phyloP scores from a whole-genome alignment of 1,140 invertebrate genomes.

The Scaptomyza graminum region DNA sequence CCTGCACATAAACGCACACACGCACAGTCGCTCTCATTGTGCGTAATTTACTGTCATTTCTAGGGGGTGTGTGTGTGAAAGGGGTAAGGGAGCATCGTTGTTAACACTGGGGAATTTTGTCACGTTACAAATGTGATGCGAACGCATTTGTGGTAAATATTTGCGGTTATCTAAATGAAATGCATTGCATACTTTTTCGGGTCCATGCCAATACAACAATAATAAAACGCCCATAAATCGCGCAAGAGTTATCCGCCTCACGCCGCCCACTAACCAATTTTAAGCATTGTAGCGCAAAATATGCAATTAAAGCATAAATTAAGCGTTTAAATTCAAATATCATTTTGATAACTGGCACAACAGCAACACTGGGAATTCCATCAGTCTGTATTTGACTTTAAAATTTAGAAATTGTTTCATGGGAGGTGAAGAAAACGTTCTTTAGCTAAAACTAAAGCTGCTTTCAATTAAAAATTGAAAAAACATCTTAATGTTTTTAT shows the following conservation, averaged over 20 bases:
- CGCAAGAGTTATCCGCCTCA: background rate
- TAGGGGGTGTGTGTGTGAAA: background rate
- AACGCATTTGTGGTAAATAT: slow-evolving; percentile 75
- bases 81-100: background rate
- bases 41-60: slow-evolving; percentile 34
- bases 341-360: slow-evolving; percentile 25
- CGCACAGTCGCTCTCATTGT: background rate
- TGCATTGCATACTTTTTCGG: slow-evolving; percentile 61
- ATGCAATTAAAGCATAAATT: slow-evolving; percentile 80
- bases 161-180: slow-evolving; percentile 81
- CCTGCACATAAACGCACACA: background rate
- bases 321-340: slow-evolving; percentile 71
- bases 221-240: slow-evolving; percentile 33
- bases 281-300: slow-evolving; percentile 60
- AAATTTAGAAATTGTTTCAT: background rate
- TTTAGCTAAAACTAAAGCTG: too few relatives aligned
- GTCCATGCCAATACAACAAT: slow-evolving; percentile 14
- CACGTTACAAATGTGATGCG: slow-evolving; percentile 57
- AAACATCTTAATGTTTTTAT: too few relatives aligned
- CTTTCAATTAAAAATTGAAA: too few relatives aligned
- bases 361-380: slow-evolving; percentile 12
- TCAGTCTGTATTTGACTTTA: background rate
- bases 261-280: too few relatives aligned
- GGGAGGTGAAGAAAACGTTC: too few relatives aligned
- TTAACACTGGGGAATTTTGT: slow-evolving; percentile 37